These are phyloP conservation scores for Dryococelus australis DNA, from an alignment of 2,888 invertebrate genomes.

Conservation along the genomic window DNA sequence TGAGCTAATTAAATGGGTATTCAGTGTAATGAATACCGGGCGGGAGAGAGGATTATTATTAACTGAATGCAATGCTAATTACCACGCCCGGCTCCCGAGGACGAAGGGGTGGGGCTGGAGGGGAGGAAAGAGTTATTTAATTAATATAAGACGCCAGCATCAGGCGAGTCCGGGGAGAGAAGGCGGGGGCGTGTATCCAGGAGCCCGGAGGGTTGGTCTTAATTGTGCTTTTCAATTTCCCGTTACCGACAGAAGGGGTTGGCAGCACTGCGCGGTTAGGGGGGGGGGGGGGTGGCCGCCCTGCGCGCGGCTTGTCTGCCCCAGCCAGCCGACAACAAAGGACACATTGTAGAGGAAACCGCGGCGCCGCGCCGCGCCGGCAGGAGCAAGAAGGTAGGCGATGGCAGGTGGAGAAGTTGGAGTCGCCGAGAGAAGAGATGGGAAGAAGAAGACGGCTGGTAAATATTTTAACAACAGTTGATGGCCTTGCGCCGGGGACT, in stretches of 20 bases:
- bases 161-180: slow-evolving; percentile 24
- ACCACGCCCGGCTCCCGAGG: slow-evolving; percentile 38
- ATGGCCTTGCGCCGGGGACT: slow-evolving; percentile 20
- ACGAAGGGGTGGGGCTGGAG: not conserved
- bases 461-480: slow-evolving; percentile 30
- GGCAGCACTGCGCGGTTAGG: not conserved
- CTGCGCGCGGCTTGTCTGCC: not conserved
- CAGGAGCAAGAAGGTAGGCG: not conserved
- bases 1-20: slow-evolving; percentile 64
- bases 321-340: slow-evolving; percentile 19
- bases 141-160: slow-evolving; percentile 45
- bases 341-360: slow-evolving; percentile 13
- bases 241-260: slow-evolving; percentile 19
- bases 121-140: slow-evolving; percentile 46
- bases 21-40: slow-evolving; percentile 60
- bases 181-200: slow-evolving; percentile 24
- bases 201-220: slow-evolving; percentile 34
- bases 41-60: slow-evolving; percentile 50
- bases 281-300: slow-evolving; percentile 30
- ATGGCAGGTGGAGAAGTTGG: not conserved
- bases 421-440: slow-evolving; percentile 6
- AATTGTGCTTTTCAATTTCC: slow-evolving; percentile 46
- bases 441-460: slow-evolving; percentile 25
- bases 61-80: slow-evolving; percentile 52
- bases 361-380: not conserved